A percentile compares a stretch with the other conserved stretches of the same genome.
Conservation (phyloP, 2,113 vertebrate species). For the Bos javanicus region DNA sequence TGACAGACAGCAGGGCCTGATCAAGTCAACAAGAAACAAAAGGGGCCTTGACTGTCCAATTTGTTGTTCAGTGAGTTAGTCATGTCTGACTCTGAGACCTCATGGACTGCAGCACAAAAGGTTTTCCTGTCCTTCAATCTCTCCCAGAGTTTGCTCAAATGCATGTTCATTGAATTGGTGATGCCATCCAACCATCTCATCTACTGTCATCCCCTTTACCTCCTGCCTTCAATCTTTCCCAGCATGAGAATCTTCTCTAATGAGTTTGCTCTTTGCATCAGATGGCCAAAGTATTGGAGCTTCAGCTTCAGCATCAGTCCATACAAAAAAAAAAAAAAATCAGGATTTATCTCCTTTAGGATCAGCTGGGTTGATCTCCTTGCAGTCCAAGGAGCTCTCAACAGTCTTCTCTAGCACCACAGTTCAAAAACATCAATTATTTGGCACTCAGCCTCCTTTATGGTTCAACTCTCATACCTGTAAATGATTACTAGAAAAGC, state of each 20-base stretch:
- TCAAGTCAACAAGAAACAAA: neutral
- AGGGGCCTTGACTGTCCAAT: neutral
- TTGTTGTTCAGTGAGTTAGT: neutral
- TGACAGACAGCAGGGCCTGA: neutral
- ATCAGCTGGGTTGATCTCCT: neutral
- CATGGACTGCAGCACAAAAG: neutral
- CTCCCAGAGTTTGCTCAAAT: neutral
- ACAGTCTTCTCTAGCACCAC: neutral
- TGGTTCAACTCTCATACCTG: neutral
- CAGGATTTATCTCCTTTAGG: neutral
- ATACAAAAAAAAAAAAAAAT: neutral
- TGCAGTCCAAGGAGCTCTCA: neutral
- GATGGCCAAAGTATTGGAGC: neutral
- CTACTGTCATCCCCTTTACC: neutral
- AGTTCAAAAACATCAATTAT: neutral
- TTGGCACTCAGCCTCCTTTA: neutral
- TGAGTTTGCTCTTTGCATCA: neutral
- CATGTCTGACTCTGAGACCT: neutral
- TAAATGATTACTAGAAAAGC: neutral
- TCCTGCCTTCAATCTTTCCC: neutral
- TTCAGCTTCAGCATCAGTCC: neutral
- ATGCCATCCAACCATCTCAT: neutral
- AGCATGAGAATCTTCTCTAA: neutral
- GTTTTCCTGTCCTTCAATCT: neutral
- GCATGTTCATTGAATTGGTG: neutral